These are phyloP conservation scores for Synanthedon myopaeformis DNA, from an alignment of 2,888 invertebrate genomes.

Conservation along the genomic window DNA sequence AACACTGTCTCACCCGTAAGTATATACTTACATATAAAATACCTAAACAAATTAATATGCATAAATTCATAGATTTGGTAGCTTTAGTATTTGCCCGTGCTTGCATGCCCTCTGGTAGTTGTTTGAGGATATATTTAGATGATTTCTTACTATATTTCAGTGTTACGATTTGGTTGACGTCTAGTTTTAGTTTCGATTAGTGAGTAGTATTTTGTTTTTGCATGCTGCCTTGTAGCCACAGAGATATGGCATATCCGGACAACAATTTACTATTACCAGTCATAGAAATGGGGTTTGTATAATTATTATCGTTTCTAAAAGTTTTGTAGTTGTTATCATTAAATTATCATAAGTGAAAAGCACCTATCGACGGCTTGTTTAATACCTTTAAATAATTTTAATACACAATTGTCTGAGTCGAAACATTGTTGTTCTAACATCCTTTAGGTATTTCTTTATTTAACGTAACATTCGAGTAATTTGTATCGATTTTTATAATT, in stretches of 20 bases:
- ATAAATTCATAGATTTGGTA: constrained; percentile 1
- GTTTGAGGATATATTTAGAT: constrained; percentile 5
- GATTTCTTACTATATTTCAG: background rate
- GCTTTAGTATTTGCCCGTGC: constrained; percentile 21
- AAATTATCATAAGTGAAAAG: too few species aligned
- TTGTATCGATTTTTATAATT: too few species aligned
- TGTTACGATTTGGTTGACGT: background rate
- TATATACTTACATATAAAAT: constrained; percentile 5
- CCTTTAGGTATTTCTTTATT: too few species aligned
- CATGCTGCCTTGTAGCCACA: constrained; percentile 57
- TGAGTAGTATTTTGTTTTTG: constrained; percentile 57
- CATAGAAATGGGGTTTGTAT: constrained; percentile 62
- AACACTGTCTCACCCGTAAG: constrained; percentile 43
- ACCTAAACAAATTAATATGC: background rate
- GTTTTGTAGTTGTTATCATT: too few species aligned
- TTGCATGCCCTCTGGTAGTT: constrained; percentile 18
- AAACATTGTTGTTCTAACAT: too few species aligned
- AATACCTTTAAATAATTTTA: too few species aligned
- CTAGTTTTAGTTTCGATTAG: constrained; percentile 20
- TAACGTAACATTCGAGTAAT: too few species aligned
- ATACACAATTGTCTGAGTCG: too few species aligned
- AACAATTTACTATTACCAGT: constrained; percentile 44
- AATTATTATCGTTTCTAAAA: background rate
- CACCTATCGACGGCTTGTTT: too few species aligned
- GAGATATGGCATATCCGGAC: constrained; percentile 44